These are phyloP conservation scores for Harpalus rufipes DNA, from an alignment of 2,888 invertebrate genomes.

Conservation along the genomic window DNA sequence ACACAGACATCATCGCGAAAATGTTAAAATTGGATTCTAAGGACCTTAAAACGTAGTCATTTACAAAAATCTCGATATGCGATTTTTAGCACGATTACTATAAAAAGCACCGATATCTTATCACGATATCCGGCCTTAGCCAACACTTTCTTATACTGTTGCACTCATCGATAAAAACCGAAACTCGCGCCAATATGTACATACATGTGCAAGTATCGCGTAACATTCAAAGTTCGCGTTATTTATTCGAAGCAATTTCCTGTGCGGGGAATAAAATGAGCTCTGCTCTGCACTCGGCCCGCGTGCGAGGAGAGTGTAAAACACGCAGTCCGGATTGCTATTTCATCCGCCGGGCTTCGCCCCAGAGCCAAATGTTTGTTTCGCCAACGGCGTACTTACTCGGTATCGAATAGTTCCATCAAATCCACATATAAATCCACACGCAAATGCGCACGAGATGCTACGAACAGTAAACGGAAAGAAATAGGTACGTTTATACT, in stretches of 20 bases:
- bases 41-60: too few species aligned
- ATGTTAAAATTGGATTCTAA: too few species aligned
- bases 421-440: too few species aligned
- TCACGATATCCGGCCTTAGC: background rate
- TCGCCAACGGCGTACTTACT: background rate
- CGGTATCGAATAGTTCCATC: background rate
- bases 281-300: conserved; percentile 38
- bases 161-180: conserved; percentile 33
- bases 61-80: too few species aligned
- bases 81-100: too few species aligned
- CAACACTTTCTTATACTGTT: conserved; percentile 12
- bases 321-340: background rate
- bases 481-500: too few species aligned
- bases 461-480: too few species aligned
- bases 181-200: conserved; percentile 46
- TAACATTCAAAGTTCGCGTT: conserved; percentile 57
- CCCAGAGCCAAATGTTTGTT: background rate
- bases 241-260: conserved; percentile 58
- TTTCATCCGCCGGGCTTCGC: background rate
- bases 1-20: too few species aligned
- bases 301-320: conserved; percentile 30
- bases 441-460: too few species aligned
- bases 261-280: conserved; percentile 51
- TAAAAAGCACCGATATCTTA: background rate
- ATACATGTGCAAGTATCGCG: conserved; percentile 51